Conservation (phyloP, 2,888 invertebrate genomes). For the Stenotaenia linearis region DNA sequence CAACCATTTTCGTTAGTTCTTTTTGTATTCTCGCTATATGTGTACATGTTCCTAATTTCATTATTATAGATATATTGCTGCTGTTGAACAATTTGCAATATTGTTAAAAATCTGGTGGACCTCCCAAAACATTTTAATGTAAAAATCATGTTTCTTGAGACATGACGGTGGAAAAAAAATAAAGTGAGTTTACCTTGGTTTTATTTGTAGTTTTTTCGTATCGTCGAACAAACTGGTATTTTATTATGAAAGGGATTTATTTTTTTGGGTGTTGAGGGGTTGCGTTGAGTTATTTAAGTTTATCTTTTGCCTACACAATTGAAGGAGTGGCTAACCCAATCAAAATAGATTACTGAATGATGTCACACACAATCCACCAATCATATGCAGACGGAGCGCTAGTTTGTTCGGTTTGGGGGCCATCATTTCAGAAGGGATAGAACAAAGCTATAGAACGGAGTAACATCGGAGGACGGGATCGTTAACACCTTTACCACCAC, state of each 20-base stretch:
- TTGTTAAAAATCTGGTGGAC: not conserved
- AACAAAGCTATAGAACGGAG: slow-evolving; percentile 52
- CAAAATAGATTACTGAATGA: not conserved
- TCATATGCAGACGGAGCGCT: slow-evolving; percentile 8
- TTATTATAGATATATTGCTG: slow-evolving; percentile 3
- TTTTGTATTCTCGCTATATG: slow-evolving; percentile 1
- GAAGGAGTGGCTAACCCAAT: not conserved
- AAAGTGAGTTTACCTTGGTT: not conserved
- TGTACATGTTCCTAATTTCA: slow-evolving; percentile 9
- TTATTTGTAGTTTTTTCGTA: not conserved
- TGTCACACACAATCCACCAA: slow-evolving; percentile 20
- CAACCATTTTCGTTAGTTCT: not conserved
- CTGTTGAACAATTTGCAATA: not conserved
- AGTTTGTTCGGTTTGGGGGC: slow-evolving; percentile 19
- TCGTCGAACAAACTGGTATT: no score
- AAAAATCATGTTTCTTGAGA: slow-evolving; percentile 3
- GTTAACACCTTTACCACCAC: slow-evolving; percentile 41
- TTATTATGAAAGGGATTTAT: no score
- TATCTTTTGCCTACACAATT: not conserved
- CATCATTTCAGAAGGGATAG: slow-evolving; percentile 48
- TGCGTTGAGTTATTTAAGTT: no score
- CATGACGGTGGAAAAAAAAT: not conserved
- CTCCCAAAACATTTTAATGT: not conserved
- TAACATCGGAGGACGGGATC: slow-evolving; percentile 51
- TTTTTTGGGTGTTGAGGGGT: no score